Conservation (phyloP, 2,113 vertebrate genomes). For the Sialia sialis region DNA sequence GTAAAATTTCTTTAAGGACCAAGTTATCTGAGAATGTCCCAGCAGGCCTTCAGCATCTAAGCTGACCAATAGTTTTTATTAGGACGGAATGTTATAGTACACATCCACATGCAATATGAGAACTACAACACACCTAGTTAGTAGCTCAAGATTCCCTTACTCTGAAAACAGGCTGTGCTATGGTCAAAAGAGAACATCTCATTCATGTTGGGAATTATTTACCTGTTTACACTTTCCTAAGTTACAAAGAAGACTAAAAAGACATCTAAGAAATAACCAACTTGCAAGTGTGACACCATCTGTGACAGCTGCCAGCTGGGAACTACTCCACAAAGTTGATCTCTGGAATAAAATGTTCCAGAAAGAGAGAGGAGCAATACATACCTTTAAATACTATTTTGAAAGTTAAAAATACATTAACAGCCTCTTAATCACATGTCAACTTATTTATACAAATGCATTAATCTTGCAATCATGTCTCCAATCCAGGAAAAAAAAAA, state of each 20-base stretch:
- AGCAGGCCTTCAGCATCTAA: neutral
- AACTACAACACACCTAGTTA: neutral
- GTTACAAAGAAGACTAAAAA: neutral
- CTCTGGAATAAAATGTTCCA: constrained; percentile 19
- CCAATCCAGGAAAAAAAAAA: neutral
- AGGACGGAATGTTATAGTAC: neutral
- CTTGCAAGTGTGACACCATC: neutral
- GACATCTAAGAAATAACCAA: neutral
- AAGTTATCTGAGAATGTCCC: neutral
- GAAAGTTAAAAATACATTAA: constrained; percentile 28
- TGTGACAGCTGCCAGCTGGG: neutral
- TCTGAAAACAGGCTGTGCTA: neutral
- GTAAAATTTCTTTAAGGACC: neutral
- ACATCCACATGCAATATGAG: neutral
- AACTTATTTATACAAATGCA: neutral
- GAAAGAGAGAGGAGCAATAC: neutral
- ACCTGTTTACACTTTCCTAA: neutral
- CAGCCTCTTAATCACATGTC: neutral
- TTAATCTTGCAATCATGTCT: neutral
- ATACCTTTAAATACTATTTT: neutral
- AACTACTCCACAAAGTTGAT: neutral
- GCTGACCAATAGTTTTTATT: neutral
- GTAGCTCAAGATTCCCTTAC: neutral
- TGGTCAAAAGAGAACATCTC: neutral
- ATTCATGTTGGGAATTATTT: neutral